Percentiles rank a stretch among this genome's conserved stretches.
Evolutionary conservation across 2,888 invertebrate species (phyloP).

Genomic region (Hydroisotoma schaefferi): DNA sequence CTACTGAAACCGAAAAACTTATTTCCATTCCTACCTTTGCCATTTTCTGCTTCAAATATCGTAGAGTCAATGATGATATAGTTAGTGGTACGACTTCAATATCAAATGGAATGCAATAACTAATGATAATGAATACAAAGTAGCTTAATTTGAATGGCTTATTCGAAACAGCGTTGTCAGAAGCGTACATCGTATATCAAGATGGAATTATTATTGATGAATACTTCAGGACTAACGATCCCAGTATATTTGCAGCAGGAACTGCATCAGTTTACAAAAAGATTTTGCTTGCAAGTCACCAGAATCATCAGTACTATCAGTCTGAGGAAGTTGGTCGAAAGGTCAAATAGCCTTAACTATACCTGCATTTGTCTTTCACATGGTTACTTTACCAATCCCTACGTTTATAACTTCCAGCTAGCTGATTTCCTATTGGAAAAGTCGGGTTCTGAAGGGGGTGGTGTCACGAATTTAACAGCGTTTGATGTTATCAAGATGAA

Average conservation of each 20-base stretch:
- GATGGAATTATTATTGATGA: slow-evolving; percentile 63
- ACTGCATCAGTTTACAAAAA: slow-evolving; percentile 63
- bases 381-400: no score
- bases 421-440: slow-evolving; percentile 24
- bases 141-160: slow-evolving; percentile 2
- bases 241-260: slow-evolving; percentile 64
- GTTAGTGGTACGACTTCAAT: slow-evolving; percentile 50
- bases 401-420: slow-evolving; percentile 10
- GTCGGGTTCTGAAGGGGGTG: slow-evolving; percentile 14
- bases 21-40: slow-evolving; percentile 42
- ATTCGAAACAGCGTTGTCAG: slow-evolving; percentile 16
- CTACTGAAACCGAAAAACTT: slow-evolving; percentile 18
- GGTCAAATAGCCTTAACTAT: slow-evolving; percentile 52
- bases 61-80: slow-evolving; percentile 41
- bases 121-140: background rate
- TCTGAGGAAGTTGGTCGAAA: slow-evolving; percentile 63
- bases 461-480: slow-evolving; percentile 11
- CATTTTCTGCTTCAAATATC: slow-evolving; percentile 33
- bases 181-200: slow-evolving; percentile 49
- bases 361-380: background rate
- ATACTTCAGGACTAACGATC: slow-evolving; percentile 64
- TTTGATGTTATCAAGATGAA: slow-evolving; percentile 25
- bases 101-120: background rate
- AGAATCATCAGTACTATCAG: slow-evolving; percentile 59
- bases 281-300: slow-evolving; percentile 57